Evolutionary conservation across 2,113 vertebrate genomes (phyloP).

Genomic region (Grammomys dolichurus): DNA sequence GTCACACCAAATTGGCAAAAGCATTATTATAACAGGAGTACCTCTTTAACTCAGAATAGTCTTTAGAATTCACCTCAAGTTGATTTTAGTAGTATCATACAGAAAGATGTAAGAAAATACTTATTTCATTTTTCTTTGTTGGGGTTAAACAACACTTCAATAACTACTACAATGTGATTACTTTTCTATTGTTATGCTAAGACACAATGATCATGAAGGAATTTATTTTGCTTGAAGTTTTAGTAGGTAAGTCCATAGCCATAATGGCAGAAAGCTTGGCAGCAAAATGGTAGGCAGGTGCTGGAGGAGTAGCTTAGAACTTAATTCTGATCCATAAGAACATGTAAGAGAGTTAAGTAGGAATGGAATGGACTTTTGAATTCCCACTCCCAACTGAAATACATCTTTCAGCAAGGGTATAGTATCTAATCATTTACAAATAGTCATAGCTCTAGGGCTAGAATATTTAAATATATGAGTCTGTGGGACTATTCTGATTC

Average conservation of each 20-base stretch:
- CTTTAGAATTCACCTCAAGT: background rate
- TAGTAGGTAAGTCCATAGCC: background rate
- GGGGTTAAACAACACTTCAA: constrained; percentile 11
- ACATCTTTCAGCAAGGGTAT: background rate
- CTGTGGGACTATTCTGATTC: background rate
- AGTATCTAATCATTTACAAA: background rate
- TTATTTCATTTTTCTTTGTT: background rate
- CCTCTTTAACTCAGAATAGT: background rate
- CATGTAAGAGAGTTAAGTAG: background rate
- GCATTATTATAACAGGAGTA: background rate
- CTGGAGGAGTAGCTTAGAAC: background rate
- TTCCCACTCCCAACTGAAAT: background rate
- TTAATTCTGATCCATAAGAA: no score
- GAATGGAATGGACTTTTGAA: background rate
- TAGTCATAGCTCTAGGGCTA: background rate
- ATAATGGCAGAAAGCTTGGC: background rate
- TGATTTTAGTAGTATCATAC: background rate
- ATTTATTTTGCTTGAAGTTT: background rate
- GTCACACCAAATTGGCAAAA: background rate
- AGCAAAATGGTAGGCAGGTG: background rate
- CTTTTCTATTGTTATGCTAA: background rate
- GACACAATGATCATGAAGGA: background rate
- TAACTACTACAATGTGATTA: background rate
- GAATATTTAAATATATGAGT: background rate
- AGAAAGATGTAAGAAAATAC: background rate